Conservation (phyloP, 2,888 invertebrate genomes). For the Onchidella celtica region DNA sequence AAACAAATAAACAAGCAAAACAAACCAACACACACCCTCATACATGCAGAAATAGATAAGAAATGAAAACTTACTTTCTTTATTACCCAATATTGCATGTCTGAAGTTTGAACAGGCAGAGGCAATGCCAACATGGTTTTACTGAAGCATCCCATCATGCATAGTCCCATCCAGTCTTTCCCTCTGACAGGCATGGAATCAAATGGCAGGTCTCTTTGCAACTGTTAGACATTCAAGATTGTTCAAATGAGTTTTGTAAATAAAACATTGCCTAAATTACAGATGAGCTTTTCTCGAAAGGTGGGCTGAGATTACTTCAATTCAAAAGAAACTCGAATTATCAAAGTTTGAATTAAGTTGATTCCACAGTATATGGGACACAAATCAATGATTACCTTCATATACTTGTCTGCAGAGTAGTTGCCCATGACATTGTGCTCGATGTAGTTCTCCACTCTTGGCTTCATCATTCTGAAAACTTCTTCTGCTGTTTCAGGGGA, state of each 20-base stretch:
- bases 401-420: neutral
- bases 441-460: constrained; percentile 5
- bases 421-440: neutral
- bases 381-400: constrained; percentile 10
- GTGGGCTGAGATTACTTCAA: no score
- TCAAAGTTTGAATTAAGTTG: no score
- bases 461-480: neutral
- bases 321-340: no score
- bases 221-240: neutral
- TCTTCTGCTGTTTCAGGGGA: no score
- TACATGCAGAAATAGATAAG: neutral
- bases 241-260: neutral
- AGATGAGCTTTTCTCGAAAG: no score
- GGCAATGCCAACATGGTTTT: neutral
- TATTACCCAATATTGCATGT: constrained; percentile 12
- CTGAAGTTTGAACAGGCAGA: neutral
- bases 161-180: constrained; percentile 17
- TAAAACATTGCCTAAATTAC: neutral
- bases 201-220: neutral
- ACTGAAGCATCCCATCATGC: constrained; percentile 5
- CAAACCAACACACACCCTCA: no score
- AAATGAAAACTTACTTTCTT: constrained; percentile 12
- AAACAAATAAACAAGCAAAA: no score
- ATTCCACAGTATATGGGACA: no score
- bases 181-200: neutral